Percentiles rank a stretch among this genome's conserved stretches.
phyloP scores from a whole-genome alignment of 2,797 vertebrate species.

The Hapalemur alaotrensis region DNA sequence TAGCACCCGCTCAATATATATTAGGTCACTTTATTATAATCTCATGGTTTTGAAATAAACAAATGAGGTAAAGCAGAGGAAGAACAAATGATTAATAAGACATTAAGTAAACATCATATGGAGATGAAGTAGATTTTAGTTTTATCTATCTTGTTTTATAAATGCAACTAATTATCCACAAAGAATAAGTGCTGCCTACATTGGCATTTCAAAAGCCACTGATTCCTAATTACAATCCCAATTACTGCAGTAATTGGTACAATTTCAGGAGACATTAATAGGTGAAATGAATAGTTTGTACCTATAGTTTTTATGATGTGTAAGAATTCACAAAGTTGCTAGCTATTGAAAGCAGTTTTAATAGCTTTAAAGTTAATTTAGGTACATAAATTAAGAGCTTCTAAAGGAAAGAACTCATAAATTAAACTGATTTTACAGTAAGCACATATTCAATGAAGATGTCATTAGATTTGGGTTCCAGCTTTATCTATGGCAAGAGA shows the following conservation, averaged over 20 bases:
- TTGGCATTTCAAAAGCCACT: slow-evolving; percentile 69
- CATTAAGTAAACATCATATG: slow-evolving; percentile 47
- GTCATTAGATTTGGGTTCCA: neutral
- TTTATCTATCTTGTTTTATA: neutral
- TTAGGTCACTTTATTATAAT: neutral
- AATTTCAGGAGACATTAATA: slow-evolving; percentile 63
- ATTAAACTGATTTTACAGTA: neutral
- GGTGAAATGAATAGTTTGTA: slow-evolving; percentile 40
- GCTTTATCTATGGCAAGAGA: neutral
- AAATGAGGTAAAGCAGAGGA: neutral
- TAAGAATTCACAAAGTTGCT: slow-evolving; percentile 42
- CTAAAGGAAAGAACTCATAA: neutral
- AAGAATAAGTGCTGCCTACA: slow-evolving; percentile 48
- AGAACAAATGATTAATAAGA: slow-evolving; percentile 20
- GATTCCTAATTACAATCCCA: slow-evolving; percentile 76
- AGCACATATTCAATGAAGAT: neutral
- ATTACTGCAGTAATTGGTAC: slow-evolving; percentile 73
- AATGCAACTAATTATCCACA: slow-evolving; percentile 56
- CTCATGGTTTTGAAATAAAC: neutral
- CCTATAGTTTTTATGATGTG: neutral
- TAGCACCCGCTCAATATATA: neutral
- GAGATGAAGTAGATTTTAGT: neutral
- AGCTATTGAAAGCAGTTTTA: slow-evolving; percentile 47
- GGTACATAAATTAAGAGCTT: slow-evolving; percentile 15
- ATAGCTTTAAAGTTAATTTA: slow-evolving; percentile 36